These are phyloP conservation scores for Axinella damicornis DNA, from an alignment of 37 sponge, comb jelly and placozoan species.

Conservation along the genomic window DNA sequence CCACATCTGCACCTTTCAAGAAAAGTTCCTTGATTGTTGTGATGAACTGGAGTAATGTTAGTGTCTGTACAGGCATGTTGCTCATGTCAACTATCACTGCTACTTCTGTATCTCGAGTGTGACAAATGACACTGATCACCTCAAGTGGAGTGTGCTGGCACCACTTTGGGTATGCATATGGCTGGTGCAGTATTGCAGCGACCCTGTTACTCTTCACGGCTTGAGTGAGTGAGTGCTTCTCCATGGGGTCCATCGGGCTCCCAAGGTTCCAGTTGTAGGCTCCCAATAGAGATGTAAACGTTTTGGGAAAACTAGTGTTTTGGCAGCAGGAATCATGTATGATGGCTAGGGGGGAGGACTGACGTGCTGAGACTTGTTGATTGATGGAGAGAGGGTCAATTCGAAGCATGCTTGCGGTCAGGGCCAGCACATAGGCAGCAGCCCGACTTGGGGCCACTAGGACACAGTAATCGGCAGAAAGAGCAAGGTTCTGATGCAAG, in stretches of 20 bases:
- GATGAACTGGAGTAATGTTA: not conserved
- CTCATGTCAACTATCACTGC: slow-evolving; percentile 29
- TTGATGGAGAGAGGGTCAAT: slow-evolving; percentile 32
- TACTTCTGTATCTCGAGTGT: not conserved
- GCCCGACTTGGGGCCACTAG: slow-evolving; percentile 28
- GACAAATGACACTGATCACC: slow-evolving; percentile 2
- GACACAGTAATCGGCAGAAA: slow-evolving; percentile 13
- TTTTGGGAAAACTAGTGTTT: not conserved
- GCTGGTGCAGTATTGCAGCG: slow-evolving; percentile 42
- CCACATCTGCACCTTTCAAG: slow-evolving; percentile 15
- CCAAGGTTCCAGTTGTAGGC: slow-evolving; percentile 50
- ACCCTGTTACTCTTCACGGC: slow-evolving; percentile 28
- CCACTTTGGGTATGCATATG: not conserved
- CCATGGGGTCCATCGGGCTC: slow-evolving; percentile 33
- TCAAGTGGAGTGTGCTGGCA: slow-evolving; percentile 5
- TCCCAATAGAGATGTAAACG: slow-evolving; percentile 18
- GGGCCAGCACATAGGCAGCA: slow-evolving; percentile 33
- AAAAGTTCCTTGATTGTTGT: slow-evolving; percentile 20
- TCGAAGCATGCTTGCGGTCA: slow-evolving; percentile 13
- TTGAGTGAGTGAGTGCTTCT: slow-evolving; percentile 19
- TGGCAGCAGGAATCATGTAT: slow-evolving; percentile 50
- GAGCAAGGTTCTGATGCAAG: slow-evolving; percentile 33
- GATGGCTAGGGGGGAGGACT: slow-evolving; percentile 18
- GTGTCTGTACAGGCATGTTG: not conserved
- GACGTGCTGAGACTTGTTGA: not conserved